phyloP scores from a whole-genome alignment of 2,113 vertebrate genomes.

The Thamnaconus septentrionalis region DNA sequence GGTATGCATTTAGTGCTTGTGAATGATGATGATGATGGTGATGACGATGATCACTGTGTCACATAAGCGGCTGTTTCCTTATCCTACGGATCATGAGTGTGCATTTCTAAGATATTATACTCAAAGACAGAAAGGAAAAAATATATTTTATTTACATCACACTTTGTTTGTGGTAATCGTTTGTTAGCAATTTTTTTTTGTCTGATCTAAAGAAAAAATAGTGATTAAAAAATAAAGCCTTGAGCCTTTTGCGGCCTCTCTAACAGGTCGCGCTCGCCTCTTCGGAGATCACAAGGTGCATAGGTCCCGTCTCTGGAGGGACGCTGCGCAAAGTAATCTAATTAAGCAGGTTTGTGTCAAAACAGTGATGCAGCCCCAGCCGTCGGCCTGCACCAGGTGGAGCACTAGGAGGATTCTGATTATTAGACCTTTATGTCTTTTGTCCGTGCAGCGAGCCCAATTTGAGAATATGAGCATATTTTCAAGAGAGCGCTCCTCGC shows the following conservation, averaged over 20 bases:
- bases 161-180: too few species aligned
- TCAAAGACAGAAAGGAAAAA: too few species aligned
- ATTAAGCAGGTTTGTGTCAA: slow-evolving; percentile 48
- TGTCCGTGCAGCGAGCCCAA: slow-evolving; percentile 30
- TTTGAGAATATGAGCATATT: slow-evolving; percentile 64
- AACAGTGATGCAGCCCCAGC: slow-evolving; percentile 32
- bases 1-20: too few species aligned
- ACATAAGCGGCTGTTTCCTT: too few species aligned
- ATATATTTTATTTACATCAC: too few species aligned
- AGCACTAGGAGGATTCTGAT: slow-evolving; percentile 30
- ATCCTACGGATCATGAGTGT: too few species aligned
- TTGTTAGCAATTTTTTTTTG: too few species aligned
- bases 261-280: slow-evolving; percentile 33
- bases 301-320: slow-evolving; percentile 26
- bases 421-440: slow-evolving; percentile 27
- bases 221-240: too few species aligned
- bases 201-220: too few species aligned
- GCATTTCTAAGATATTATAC: too few species aligned
- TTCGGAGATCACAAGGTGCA: slow-evolving; percentile 42
- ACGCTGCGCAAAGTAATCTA: slow-evolving; percentile 46
- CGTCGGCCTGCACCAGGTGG: slow-evolving; percentile 3
- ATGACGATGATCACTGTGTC: too few species aligned
- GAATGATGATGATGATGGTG: too few species aligned
- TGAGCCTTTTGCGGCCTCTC: slow-evolving; percentile 2
- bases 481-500: slow-evolving; percentile 47